These are phyloP conservation scores for Microtus montanus DNA, from an alignment of 2,113 vertebrate genomes.

Conservation along the genomic window DNA sequence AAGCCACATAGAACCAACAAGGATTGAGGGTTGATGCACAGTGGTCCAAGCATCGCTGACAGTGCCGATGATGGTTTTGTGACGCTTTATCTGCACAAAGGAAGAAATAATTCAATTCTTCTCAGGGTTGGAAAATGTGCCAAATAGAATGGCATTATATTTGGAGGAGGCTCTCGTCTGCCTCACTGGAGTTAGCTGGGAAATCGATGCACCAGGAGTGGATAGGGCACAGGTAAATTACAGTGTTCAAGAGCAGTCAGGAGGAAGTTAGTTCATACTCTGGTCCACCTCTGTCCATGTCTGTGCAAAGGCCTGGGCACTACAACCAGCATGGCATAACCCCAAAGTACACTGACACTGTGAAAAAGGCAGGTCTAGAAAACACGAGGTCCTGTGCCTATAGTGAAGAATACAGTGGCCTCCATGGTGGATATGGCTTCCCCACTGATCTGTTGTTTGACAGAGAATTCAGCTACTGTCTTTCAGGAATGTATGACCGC, in stretches of 20 bases:
- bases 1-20: background rate
- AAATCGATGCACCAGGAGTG: background rate
- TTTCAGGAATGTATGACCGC: background rate
- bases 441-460: background rate
- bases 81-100: background rate
- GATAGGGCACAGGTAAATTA: no score
- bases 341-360: background rate
- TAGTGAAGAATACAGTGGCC: background rate
- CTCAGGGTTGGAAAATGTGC: background rate
- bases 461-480: background rate
- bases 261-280: background rate
- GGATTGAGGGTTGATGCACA: background rate
- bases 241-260: background rate
- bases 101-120: background rate
- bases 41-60: background rate
- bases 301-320: background rate
- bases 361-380: background rate
- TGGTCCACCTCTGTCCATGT: background rate
- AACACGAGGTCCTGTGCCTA: background rate
- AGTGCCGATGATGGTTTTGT: background rate
- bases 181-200: background rate
- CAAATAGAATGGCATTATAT: background rate
- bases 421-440: background rate
- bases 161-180: background rate
- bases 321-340: background rate